phyloP scores from a whole-genome alignment of 2,113 vertebrate species.

The Corythoichthys haematopterus region DNA sequence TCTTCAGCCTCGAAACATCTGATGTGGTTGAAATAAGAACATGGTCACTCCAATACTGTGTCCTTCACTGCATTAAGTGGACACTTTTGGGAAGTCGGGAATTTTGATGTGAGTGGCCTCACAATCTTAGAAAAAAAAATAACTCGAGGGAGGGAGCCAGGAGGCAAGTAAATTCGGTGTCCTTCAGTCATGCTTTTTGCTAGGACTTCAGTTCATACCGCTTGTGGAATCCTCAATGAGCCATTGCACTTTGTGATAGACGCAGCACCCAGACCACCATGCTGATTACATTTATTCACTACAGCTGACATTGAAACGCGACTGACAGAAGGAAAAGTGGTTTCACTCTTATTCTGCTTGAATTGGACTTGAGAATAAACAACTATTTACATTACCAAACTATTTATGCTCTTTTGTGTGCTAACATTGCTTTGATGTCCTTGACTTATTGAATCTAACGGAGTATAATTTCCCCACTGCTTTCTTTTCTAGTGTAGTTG shows the following conservation, averaged over 20 bases:
- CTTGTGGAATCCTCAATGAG: conserved; percentile 64
- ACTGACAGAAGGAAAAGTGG: conserved; percentile 10
- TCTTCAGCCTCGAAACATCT: conserved; percentile 13
- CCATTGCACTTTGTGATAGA: conserved; percentile 53
- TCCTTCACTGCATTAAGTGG: conserved; percentile 43
- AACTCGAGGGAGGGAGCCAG: background rate
- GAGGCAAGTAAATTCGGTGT: conserved; percentile 31
- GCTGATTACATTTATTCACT: conserved; percentile 57
- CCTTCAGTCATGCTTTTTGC: conserved; percentile 47
- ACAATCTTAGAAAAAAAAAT: conserved; percentile 34
- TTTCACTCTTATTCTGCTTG: conserved; percentile 29
- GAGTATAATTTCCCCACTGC: background rate
- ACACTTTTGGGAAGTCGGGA: conserved; percentile 39
- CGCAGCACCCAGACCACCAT: conserved; percentile 36
- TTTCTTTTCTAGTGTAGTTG: conserved; percentile 38
- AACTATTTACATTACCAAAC: background rate
- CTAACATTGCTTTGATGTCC: conserved; percentile 12
- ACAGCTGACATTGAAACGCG: conserved; percentile 27
- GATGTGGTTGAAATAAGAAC: conserved; percentile 25
- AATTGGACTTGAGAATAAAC: conserved; percentile 7
- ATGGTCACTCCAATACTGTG: conserved; percentile 26
- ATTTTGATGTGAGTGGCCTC: conserved; percentile 38
- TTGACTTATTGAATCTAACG: conserved; percentile 8
- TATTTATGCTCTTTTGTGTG: conserved; percentile 5
- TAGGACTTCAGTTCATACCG: conserved; percentile 32